Conservation (phyloP, 2,888 invertebrate species). For the Drosophila melanocephala region DNA sequence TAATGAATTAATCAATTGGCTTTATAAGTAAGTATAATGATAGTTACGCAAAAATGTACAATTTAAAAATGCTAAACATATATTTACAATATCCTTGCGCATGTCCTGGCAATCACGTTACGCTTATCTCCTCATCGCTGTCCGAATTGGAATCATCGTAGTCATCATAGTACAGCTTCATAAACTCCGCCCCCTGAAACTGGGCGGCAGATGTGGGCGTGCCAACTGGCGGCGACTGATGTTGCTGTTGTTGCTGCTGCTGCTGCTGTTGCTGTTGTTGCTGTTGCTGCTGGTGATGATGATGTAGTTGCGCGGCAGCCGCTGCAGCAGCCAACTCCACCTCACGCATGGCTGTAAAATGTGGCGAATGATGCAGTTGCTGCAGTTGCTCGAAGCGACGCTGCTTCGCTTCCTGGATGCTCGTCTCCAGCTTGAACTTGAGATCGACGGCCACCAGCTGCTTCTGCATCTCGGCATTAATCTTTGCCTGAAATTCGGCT, state of each 20-base stretch:
- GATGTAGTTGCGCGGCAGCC: slow-evolving; percentile 77
- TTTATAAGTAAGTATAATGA: slow-evolving; percentile 43
- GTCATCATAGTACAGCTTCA: slow-evolving; percentile 85
- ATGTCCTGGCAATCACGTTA: slow-evolving; percentile 89
- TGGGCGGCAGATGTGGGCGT: slow-evolving; percentile 44
- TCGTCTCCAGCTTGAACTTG: slow-evolving; percentile 83
- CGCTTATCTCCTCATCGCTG: slow-evolving; percentile 93
- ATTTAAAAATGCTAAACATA: slow-evolving; percentile 57
- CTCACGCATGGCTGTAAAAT: slow-evolving; percentile 72
- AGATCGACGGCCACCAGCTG: slow-evolving; percentile 84
- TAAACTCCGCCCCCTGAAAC: slow-evolving; percentile 82
- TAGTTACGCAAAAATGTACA: slow-evolving; percentile 66
- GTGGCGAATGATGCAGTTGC: slow-evolving; percentile 72
- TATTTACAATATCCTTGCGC: slow-evolving; percentile 58
- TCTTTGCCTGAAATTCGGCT: slow-evolving; percentile 84
- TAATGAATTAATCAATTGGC: slow-evolving; percentile 59
- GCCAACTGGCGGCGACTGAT: slow-evolving; percentile 38
- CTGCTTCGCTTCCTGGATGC: slow-evolving; percentile 81
- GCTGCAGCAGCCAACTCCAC: slow-evolving; percentile 71
- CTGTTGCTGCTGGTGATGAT: slow-evolving; percentile 81
- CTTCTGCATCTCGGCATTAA: slow-evolving; percentile 85
- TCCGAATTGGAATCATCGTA: slow-evolving; percentile 88
- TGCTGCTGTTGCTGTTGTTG: slow-evolving; percentile 72
- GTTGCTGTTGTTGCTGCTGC: slow-evolving; percentile 52
- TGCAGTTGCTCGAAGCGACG: slow-evolving; percentile 75